Percentiles rank a stretch among this genome's conserved stretches.
Conservation (phyloP, 2,113 vertebrate species). For the Tringa solitaria region DNA sequence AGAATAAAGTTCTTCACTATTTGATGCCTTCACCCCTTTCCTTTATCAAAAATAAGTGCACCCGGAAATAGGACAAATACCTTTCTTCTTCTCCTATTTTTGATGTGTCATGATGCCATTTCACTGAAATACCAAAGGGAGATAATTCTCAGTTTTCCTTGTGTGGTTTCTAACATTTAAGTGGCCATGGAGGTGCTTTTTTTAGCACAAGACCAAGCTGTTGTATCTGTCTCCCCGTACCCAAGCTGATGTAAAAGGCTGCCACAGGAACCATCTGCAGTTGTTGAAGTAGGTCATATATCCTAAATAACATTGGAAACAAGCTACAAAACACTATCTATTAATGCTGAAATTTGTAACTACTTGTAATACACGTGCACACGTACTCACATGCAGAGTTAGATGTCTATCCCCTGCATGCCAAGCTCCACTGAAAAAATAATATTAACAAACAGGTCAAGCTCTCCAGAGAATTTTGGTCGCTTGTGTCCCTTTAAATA, state of each 20-base stretch:
- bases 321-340: background rate
- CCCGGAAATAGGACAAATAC: background rate
- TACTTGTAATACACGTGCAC: background rate
- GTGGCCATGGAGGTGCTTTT: background rate
- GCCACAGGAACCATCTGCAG: background rate
- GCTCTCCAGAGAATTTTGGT: background rate
- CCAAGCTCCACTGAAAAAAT: background rate
- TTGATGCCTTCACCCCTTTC: background rate
- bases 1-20: background rate
- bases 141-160: background rate
- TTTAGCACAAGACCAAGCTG: background rate
- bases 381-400: accelerated
- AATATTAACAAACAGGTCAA: background rate
- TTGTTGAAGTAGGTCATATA: background rate
- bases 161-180: background rate
- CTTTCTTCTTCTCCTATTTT: background rate
- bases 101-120: background rate
- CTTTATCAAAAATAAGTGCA: background rate
- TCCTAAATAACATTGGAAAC: background rate
- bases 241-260: background rate
- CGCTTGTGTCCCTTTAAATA: background rate
- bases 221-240: background rate
- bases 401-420: background rate
- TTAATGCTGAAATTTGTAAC: background rate
- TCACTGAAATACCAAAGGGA: background rate